Evolutionary conservation across 2,888 invertebrate genomes (phyloP), one percentile per base, ranked within the genome.

Genomic region (Vannuccia rotundouncinata): DNA sequence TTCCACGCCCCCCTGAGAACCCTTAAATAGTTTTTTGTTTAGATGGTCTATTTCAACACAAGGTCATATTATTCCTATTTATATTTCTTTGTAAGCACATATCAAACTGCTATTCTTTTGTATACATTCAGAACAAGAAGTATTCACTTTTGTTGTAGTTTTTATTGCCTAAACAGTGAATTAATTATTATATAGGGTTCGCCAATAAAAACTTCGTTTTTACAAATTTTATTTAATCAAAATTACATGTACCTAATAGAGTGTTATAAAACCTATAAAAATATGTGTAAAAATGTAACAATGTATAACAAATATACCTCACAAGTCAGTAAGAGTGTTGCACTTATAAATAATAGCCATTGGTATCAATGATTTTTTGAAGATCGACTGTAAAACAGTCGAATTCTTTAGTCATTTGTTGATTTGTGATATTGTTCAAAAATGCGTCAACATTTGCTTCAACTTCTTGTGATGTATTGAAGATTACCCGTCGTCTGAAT

Each of bases 311-410:
- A 66, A 66, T 66, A 66, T 66, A 66, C 66, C 66, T 66, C 66
- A 66, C 66, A 66, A 66, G 66, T 66, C 25, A 66, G 66, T 22
- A 66, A 66, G 66, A 13, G 22, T 22, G 66, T 66, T n/a, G 66
- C 66, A 66, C 66, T 66, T 75, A 75, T 22, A 75, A 30, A 75
- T 75, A 75, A 30, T 75, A 10, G 2, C 75, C 75, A 75, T 75
- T 75, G 2, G 27, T 29, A 31, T 75, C 75, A 75, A 75, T 75
- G 29, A 75, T 22, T 31, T 75, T 75, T 29, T 75, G 29, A 75
- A 75, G 29, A 29, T 75, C 75, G 17, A 30, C 29, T 66, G 66
- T 66, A 66, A 66, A 66, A 66, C 66, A 66, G 22, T 66, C 22
- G 66, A 66, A 66, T 66, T 66, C 66, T 66, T 66, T 66, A 66